Conservation (phyloP, 2,888 invertebrate genomes). For the Habroteleia sp. region DNA sequence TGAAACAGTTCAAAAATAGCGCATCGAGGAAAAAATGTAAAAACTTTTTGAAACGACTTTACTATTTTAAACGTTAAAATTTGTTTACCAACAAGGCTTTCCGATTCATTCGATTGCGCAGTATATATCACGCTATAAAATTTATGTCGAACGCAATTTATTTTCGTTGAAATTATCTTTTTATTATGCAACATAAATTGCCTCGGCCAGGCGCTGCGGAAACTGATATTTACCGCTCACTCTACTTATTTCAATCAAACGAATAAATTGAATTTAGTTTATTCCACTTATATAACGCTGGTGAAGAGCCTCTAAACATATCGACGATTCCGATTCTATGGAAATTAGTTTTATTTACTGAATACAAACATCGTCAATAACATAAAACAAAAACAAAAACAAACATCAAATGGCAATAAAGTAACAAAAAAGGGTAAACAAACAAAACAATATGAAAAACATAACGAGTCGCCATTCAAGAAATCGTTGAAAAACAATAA, state of each 20-base stretch:
- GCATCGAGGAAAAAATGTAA: too few species aligned
- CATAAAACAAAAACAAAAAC: too few species aligned
- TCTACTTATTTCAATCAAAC: slow-evolving; percentile 38
- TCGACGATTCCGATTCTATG: slow-evolving; percentile 2
- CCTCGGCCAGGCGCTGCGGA: slow-evolving; percentile 23
- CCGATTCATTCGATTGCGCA: slow-evolving; percentile 9
- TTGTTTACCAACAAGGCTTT: slow-evolving; percentile 2
- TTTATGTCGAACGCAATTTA: slow-evolving; percentile 15
- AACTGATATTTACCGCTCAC: slow-evolving; percentile 39
- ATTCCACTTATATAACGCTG: slow-evolving; percentile 31
- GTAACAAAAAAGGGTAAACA: too few species aligned
- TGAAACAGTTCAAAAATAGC: neutral
- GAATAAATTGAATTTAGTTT: slow-evolving; percentile 41
- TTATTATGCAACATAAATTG: slow-evolving; percentile 46
- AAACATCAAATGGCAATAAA: too few species aligned
- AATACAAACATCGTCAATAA: too few species aligned
- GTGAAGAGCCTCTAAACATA: neutral
- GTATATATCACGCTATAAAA: slow-evolving; percentile 21
- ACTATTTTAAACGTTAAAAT: neutral
- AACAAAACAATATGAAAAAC: too few species aligned
- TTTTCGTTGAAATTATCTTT: slow-evolving; percentile 26
- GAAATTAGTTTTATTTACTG: neutral
- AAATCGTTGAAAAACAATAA: too few species aligned
- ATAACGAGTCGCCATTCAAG: too few species aligned
- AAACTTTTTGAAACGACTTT: neutral